Evolutionary conservation across 2,797 vertebrate species (phyloP).

Genomic region (Crax fasciolata): DNA sequence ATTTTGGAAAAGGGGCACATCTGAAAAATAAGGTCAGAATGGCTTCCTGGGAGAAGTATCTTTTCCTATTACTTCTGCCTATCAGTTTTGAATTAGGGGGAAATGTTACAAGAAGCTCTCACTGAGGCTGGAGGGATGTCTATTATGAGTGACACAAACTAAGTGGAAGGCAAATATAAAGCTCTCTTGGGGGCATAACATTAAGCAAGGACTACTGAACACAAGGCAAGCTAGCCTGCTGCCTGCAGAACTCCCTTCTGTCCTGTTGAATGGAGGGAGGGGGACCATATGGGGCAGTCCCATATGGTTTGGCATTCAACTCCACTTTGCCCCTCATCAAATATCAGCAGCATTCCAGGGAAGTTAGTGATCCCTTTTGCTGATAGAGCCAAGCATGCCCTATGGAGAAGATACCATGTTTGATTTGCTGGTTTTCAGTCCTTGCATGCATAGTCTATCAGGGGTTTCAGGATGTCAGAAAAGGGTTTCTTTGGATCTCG

Average conservation of each 20-base stretch:
- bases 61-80: not conserved
- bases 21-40: not conserved
- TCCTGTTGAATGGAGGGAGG: not conserved
- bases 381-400: not conserved
- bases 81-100: not conserved
- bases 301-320: not conserved
- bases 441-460: not conserved
- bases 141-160: not conserved
- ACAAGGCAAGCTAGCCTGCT: not conserved
- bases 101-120: not conserved
- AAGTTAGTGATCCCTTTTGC: not conserved
- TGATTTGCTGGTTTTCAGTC: not conserved
- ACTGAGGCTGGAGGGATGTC: not conserved
- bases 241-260: not conserved
- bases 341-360: not conserved
- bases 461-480: not conserved
- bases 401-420: accelerated
- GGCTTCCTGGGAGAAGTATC: not conserved
- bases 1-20: not conserved
- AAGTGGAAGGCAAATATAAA: conserved; percentile 6
- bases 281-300: not conserved
- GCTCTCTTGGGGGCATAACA: not conserved
- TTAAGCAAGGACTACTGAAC: not conserved
- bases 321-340: not conserved
- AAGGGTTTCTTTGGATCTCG: not conserved